Base-by-base conservation (phyloP, 2,888 invertebrate species). In the Polydrusus tereticollis region DNA sequence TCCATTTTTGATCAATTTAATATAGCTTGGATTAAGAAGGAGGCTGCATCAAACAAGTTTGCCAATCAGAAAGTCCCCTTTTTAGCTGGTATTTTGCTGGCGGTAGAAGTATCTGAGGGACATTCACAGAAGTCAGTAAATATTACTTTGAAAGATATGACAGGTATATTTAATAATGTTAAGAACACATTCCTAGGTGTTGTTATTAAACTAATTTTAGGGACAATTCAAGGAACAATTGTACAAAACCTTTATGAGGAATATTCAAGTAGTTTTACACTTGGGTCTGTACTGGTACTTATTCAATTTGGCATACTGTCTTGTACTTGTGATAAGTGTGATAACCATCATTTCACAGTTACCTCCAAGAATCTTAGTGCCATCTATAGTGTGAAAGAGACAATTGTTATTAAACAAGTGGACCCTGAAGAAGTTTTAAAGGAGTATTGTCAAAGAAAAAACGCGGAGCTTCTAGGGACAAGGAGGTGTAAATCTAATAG, bases 1-100 rank as follows among this genome's bases (percentile, higher is more conserved):
- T 65, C 70, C 60, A 60, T 78, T 8, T 75, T 69, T 57, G 80
- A 81, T 21, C 79, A 78, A 72, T 83, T 82, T 67, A 82, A 80
- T 64, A 83, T 84, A 55, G 76, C 77, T 5, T 83, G 83, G 83
- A 81, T 83, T 43, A 82, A 83, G 75, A 74, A 73, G 21, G 78
- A 78, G 41, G 80, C 80, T 0, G 69, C 66, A 21, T 64, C 63
- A 12, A 80, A 80, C 52, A 76, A 79, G 66, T 72, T 82, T 26
- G 68, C 65, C 4, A 80, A 80, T 59, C 79, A 80, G 47, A 83
- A 82, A 74, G 81, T 80, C 0, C 84, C 84, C 5, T 84, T 83
- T 78, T 75, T 84, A 65, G 83, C 81, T 12, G 83, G 82, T 14
- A 69, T 82, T 2, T 76, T 84, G 52, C 72, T 82, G 60, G 80